Evolutionary conservation across 2,113 vertebrate species (phyloP).

Genomic region (Phylloscopus trochiloides): DNA sequence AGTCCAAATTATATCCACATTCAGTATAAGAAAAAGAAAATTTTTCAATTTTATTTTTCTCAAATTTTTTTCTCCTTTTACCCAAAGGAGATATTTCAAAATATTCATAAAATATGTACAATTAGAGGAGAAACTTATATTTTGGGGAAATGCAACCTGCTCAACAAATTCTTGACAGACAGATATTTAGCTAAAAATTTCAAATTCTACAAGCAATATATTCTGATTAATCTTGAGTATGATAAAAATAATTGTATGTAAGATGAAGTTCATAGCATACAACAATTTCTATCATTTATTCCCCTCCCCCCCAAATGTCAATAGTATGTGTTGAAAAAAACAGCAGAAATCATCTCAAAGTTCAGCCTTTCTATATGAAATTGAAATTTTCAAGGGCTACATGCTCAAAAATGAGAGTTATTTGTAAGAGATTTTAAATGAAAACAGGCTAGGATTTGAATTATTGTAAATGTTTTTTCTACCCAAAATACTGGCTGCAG

Average conservation of each 20-base stretch:
- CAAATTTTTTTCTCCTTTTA: not conserved
- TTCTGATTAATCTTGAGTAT: not conserved
- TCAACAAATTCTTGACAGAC: not conserved
- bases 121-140: not conserved
- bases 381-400: not conserved
- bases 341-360: not conserved
- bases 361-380: not conserved
- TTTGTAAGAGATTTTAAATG: not conserved
- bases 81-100: not conserved
- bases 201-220: not conserved
- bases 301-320: not conserved
- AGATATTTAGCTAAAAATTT: conserved; percentile 9
- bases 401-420: not conserved
- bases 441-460: not conserved
- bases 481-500: not conserved
- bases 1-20: not conserved
- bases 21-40: too few species aligned
- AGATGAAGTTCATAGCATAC: not conserved
- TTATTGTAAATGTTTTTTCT: not conserved
- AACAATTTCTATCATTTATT: not conserved
- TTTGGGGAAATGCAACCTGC: not conserved
- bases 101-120: not conserved
- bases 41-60: not conserved
- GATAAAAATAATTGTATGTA: not conserved
- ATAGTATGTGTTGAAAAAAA: not conserved